Conservation (phyloP, 2,888 invertebrate species). For the Amblyjoppa proteus region DNA sequence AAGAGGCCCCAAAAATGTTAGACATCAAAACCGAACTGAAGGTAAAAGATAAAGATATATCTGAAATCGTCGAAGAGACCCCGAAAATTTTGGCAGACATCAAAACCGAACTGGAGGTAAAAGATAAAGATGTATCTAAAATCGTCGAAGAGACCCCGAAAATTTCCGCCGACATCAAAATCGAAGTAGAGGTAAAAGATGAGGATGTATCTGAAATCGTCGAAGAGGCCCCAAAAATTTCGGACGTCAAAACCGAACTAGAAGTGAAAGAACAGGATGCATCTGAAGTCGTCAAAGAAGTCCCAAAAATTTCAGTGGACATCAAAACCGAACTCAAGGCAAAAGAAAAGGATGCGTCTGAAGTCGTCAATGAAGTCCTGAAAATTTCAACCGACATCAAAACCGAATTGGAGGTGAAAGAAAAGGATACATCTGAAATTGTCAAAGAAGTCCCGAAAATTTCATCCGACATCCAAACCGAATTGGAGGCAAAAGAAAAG, state of each 20-base stretch:
- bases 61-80: slow-evolving; percentile 33
- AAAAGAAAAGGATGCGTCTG: slow-evolving; percentile 46
- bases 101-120: background rate
- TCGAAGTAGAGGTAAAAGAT: slow-evolving; percentile 83
- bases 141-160: background rate
- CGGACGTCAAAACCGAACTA: slow-evolving; percentile 45
- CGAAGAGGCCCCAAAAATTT: background rate
- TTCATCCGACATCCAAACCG: no score
- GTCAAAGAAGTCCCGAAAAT: no score
- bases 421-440: background rate
- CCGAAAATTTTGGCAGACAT: slow-evolving; percentile 73
- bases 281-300: slow-evolving; percentile 30
- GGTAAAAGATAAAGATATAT: slow-evolving; percentile 31
- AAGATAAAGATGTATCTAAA: slow-evolving; percentile 48
- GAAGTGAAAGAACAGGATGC: slow-evolving; percentile 37
- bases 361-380: slow-evolving; percentile 74
- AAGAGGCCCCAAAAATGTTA: no score
- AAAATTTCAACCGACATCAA: background rate
- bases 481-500: no score
- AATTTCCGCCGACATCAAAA: slow-evolving; percentile 80
- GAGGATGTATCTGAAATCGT: background rate
- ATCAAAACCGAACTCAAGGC: slow-evolving; percentile 48
- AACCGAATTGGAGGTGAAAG: slow-evolving; percentile 17
- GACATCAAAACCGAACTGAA: background rate
- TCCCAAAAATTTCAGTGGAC: slow-evolving; percentile 52